Evolutionary conservation across 2,797 vertebrate genomes (phyloP).

Genomic region (Siniperca undulata): DNA sequence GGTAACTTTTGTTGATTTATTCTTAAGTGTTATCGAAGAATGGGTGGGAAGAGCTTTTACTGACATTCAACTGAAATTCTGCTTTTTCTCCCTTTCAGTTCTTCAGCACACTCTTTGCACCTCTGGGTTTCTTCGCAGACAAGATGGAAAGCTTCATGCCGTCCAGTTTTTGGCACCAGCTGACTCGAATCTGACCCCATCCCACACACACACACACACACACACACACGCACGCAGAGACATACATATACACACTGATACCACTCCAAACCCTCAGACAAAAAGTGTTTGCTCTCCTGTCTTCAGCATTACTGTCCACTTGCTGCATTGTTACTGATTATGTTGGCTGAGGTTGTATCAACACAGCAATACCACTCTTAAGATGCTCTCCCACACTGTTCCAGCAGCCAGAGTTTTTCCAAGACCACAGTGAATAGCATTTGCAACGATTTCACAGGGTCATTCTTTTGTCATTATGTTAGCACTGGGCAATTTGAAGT

Average conservation of each 20-base stretch:
- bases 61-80: constrained; percentile 34
- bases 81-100: constrained; percentile 81
- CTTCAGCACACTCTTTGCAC: constrained; percentile 90
- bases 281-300: constrained; percentile 83
- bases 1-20: neutral
- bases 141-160: constrained; percentile 91
- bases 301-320: constrained; percentile 81
- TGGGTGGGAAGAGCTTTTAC: constrained; percentile 3
- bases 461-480: constrained; percentile 40
- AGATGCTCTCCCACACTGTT: constrained; percentile 70
- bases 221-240: constrained; percentile 42
- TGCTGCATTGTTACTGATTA: constrained; percentile 79
- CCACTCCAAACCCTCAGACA: constrained; percentile 68
- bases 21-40: neutral
- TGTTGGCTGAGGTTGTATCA: constrained; percentile 79
- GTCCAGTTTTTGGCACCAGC: constrained; percentile 88
- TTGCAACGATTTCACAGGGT: constrained; percentile 46
- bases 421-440: constrained; percentile 57
- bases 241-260: constrained; percentile 52
- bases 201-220: constrained; percentile 26
- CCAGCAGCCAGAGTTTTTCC: constrained; percentile 57
- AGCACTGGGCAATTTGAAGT: constrained; percentile 2
- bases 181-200: constrained; percentile 84
- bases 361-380: constrained; percentile 69
- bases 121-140: constrained; percentile 88